Conservation (phyloP, 2,113 vertebrate species). For the Seriola rivoliana region DNA sequence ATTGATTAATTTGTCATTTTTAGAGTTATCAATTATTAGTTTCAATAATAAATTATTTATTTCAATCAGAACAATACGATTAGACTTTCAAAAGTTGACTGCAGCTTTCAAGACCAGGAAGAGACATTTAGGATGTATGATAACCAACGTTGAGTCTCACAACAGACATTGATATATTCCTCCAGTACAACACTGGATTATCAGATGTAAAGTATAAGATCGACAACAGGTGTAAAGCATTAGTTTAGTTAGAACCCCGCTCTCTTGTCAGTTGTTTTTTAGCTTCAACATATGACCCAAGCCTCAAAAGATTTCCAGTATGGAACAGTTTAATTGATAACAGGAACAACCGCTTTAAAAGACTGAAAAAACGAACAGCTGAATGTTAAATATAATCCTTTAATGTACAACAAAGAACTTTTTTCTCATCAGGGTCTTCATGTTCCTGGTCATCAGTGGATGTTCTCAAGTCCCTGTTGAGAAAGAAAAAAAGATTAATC, state of each 20-base stretch:
- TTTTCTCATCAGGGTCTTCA: background rate
- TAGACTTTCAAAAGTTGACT: background rate
- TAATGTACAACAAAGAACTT: conserved; percentile 62
- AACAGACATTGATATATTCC: background rate
- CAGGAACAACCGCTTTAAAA: background rate
- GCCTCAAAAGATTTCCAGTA: background rate
- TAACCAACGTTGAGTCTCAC: background rate
- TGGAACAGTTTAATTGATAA: conserved; percentile 44
- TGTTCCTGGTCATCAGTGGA: conserved; percentile 81
- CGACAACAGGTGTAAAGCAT: conserved; percentile 1
- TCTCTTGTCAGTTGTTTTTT: background rate
- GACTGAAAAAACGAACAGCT: conserved; percentile 32
- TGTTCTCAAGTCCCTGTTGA: conserved; percentile 94
- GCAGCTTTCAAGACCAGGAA: background rate
- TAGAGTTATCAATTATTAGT: too few relatives aligned
- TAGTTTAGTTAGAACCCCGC: background rate
- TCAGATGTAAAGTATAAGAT: background rate
- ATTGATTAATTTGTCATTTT: too few relatives aligned
- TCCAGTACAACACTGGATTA: background rate
- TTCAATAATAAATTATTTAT: too few relatives aligned
- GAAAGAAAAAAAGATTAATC: conserved; percentile 48
- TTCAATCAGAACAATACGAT: background rate
- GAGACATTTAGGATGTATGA: background rate
- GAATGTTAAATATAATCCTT: conserved; percentile 51
- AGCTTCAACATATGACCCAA: background rate